Base-by-base conservation (phyloP, 1,140 invertebrate genomes). In the Paramacrobiotus metropolitanus region DNA sequence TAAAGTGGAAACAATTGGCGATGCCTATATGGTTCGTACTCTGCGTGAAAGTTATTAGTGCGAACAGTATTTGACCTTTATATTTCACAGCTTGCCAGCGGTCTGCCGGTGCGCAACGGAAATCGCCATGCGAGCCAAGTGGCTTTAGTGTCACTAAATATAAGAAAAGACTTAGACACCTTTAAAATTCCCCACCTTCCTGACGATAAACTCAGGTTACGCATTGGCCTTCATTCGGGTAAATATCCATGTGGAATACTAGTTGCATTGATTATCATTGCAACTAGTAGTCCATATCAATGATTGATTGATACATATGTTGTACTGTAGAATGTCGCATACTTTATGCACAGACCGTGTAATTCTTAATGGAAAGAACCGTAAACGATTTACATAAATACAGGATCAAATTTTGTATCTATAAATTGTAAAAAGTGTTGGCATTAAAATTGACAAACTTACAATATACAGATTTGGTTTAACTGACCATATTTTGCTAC, bases 191-290 rank as follows among this genome's bases (percentile, higher is more conserved):
- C 84, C 24, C 92, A 97, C 73, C 76, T 84, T 61, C 87, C 88
- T 0, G 77, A 82, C 31, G 83, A 87, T 63, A 83, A 90, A 68
- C 77, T 98, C 1, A 87, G 88, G 69, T 77, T 97, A 1, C 76
- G 94, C 62, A 97, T 98, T 67, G 94, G 94, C 48, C 80, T 97
- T 65, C 94, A 98, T 75, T 85, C 87, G 84, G 86, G 86, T n/a
- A n/a, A 9, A n/a, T 9, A 40, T 9, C 34, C n/a, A 40, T 9
- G 34, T 40, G 9, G 34, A 15, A 0, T 40, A n/a, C n/a, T 0
- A 66, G 67, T 62, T 59, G 30, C n/a, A 24, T 24, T 24, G 18
- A 40, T 64, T 24, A 81, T 82, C 0, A 81, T 81, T 15, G n/a
- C n/a, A n/a, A n/a, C n/a, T n/a, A n/a, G n/a, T n/a, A n/a, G n/a